phyloP scores from a whole-genome alignment of 2,113 vertebrate genomes.

The Ploceus nigricollis region DNA sequence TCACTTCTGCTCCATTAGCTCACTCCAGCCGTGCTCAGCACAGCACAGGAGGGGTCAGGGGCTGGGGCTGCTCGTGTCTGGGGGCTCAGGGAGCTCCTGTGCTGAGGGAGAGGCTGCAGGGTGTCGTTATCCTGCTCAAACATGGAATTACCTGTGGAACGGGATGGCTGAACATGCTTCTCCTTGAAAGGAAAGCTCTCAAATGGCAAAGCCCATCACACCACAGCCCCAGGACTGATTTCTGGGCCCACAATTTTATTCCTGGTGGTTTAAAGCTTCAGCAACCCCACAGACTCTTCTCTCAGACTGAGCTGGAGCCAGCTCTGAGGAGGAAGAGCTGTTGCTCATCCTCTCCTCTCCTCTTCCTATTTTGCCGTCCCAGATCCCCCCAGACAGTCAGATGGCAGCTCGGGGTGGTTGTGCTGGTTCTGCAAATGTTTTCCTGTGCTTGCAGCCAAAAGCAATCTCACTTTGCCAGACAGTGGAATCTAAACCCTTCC shows the following conservation, averaged over 20 bases:
- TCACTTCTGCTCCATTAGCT: neutral
- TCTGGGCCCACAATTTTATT: neutral
- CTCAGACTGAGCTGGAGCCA: neutral
- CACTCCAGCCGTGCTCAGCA: neutral
- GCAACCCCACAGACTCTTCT: neutral
- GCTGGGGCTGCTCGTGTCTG: too few relatives aligned
- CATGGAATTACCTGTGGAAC: fast-evolving
- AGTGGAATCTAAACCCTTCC: neutral
- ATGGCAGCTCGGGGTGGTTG: neutral
- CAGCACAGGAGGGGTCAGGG: neutral
- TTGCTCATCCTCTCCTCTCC: neutral
- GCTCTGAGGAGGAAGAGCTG: neutral
- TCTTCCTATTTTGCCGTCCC: neutral
- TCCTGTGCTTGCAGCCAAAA: neutral
- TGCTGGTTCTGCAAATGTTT: neutral
- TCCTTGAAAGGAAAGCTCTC: neutral
- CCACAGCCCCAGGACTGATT: fast-evolving
- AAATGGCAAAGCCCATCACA: neutral
- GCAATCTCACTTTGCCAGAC: neutral
- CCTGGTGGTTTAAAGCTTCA: neutral
- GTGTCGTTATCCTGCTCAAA: fast-evolving
- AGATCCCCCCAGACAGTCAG: neutral
- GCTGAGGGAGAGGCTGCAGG: neutral
- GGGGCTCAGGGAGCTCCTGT: neutral
- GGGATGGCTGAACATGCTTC: fast-evolving